phyloP scores from a whole-genome alignment of 2,888 invertebrate genomes.

The Clivina fossor region DNA sequence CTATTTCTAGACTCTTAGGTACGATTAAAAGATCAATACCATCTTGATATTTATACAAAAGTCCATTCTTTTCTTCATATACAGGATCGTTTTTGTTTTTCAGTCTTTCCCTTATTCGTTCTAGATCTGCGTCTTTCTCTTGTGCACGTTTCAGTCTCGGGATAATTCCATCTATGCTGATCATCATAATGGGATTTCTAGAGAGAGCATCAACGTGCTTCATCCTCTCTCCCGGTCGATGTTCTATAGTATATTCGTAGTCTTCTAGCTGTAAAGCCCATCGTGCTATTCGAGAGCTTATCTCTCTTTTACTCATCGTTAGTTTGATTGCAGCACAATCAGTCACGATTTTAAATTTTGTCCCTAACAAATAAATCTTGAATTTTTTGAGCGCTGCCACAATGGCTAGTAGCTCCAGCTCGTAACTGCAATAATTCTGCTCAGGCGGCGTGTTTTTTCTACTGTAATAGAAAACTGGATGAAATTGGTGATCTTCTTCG shows the following conservation, averaged over 20 bases:
- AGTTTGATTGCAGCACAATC: too few species aligned
- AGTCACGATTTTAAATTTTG: constrained; percentile 3
- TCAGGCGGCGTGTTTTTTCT: neutral
- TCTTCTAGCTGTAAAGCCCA: too few species aligned
- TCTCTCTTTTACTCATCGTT: too few species aligned
- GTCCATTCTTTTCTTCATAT: constrained; percentile 27
- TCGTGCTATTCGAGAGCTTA: too few species aligned
- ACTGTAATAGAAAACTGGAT: constrained; percentile 11
- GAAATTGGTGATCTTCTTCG: constrained; percentile 11
- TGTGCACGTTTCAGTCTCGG: constrained; percentile 29
- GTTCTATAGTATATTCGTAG: too few species aligned
- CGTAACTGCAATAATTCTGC: neutral
- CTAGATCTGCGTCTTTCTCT: constrained; percentile 35
- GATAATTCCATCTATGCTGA: constrained; percentile 25
- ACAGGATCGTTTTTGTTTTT: constrained; percentile 27
- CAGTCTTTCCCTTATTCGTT: constrained; percentile 33
- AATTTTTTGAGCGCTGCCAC: neutral
- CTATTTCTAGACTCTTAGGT: constrained; percentile 20
- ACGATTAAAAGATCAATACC: constrained; percentile 29
- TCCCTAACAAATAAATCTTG: neutral
- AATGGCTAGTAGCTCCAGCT: neutral
- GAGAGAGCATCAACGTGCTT: constrained; percentile 21
- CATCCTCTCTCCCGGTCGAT: too few species aligned
- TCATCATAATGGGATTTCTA: constrained; percentile 26
- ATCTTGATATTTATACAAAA: constrained; percentile 14